A percentile compares a stretch with the other conserved stretches of the same genome.
phyloP scores from a whole-genome alignment of 2,797 vertebrate genomes.

The Acrossocheilus fasciatus region DNA sequence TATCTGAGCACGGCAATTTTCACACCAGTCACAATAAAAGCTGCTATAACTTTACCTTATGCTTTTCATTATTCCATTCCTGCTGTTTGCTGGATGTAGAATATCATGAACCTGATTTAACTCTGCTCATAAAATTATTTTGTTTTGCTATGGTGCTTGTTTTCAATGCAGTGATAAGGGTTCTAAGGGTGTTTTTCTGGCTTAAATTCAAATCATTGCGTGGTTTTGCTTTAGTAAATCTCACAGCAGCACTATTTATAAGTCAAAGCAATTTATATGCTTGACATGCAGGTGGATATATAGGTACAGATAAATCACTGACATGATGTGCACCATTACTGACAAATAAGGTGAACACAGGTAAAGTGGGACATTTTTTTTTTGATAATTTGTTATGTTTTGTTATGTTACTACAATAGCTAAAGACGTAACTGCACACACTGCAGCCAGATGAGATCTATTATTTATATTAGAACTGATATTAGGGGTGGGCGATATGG shows the following conservation, averaged over 20 bases:
- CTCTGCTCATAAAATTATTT: background rate
- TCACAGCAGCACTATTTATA: constrained; percentile 25
- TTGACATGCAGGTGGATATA: constrained; percentile 9
- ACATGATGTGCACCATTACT: background rate
- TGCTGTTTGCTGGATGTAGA: constrained; percentile 3
- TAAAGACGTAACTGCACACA: background rate
- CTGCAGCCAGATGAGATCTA: background rate
- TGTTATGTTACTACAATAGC: background rate
- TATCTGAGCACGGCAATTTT: constrained; percentile 15
- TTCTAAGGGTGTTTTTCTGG: background rate
- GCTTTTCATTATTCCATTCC: constrained; percentile 10
- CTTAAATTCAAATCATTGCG: background rate
- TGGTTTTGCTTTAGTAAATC: constrained; percentile 8
- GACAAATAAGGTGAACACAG: background rate
- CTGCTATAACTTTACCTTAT: background rate
- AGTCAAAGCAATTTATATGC: constrained; percentile 9
- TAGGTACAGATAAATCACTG: background rate
- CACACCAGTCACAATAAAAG: background rate
- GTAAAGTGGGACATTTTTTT: background rate
- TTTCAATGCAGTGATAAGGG: background rate
- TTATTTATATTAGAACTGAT: background rate
- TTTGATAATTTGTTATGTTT: background rate
- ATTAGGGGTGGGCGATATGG: background rate
- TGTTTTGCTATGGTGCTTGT: background rate
- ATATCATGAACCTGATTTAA: constrained; percentile 9